Conservation (phyloP, 2,797 vertebrate species). For the Tokudaia muenninki region DNA sequence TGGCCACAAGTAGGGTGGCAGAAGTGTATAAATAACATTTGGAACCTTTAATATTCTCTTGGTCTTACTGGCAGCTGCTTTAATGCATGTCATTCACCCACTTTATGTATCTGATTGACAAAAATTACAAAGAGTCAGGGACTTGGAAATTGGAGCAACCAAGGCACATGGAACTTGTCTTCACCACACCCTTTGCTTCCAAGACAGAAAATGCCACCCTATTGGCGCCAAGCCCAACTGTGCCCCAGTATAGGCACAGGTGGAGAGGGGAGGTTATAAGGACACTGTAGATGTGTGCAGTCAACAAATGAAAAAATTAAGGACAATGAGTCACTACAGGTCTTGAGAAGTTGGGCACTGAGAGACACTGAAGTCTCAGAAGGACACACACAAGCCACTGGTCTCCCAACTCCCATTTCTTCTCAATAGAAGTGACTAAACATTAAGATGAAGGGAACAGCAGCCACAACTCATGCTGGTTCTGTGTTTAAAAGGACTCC, state of each 20-base stretch:
- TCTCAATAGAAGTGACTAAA: not conserved
- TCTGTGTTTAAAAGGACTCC: not conserved
- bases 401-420: not conserved
- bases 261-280: not conserved
- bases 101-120: not conserved
- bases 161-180: not conserved
- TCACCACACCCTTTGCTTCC: not conserved
- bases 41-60: not conserved
- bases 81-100: not conserved
- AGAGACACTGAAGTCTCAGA: not conserved
- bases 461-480: not conserved
- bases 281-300: fast-evolving
- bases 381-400: not conserved
- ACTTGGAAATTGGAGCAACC: conserved; percentile 29
- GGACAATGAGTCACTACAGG: not conserved
- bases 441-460: not conserved
- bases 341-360: not conserved
- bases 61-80: not conserved
- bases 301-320: not conserved
- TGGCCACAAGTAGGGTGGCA: not conserved
- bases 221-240: not conserved
- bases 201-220: not conserved
- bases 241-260: not conserved
- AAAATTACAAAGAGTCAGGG: not conserved
- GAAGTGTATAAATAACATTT: not conserved